Evolutionary conservation across 2,797 vertebrate genomes (phyloP), one percentile per base, ranked within the genome.

Genomic region (Ctenochaetus hawaiiensis): DNA sequence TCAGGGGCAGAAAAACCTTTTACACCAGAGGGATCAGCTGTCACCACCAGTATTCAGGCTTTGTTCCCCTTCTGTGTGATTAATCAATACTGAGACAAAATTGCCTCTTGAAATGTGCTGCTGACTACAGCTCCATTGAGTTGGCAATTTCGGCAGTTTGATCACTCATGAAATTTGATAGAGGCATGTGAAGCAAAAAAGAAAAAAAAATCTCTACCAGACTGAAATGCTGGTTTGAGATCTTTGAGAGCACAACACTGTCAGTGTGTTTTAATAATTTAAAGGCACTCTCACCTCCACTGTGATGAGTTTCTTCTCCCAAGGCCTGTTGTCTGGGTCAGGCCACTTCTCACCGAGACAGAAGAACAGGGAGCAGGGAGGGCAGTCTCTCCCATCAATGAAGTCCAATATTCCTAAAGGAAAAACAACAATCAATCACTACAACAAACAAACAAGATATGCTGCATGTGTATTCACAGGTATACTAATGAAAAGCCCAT

Each of bases 291-390:
- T 90, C 70, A 97, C 97, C 96, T 97, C 95, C 54, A 98, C 93
- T 83, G 95, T 96, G 78, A 98, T 89, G 12, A 98, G 94, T 84
- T 94, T 97, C 89, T 95, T 97, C 80, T 92, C 94, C 97, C 95
- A 97, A 0, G 92, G 87, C 69, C 63, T 92, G 49, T 84, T 80
- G 2, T 81, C 76, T 2, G 92, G 91, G 65, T 96, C 96, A 0
- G 96, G 97, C 97, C 97, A 98, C 6, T 92, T 83, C 76, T 98
- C 96, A 44, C 97, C 97, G 0, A 97, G 84, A 80, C 95, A 97
- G 77, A 98, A 92, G 93, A 95, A 97, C 43, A 97, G 83, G 3
- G 94, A 92, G 75, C 92, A 96, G 23, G 94, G 89, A 20, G 96
- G 96, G 3, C 93, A 92, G 0, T 74, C 77, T 17, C 75, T 26